Evolutionary conservation across 2,888 invertebrate genomes (phyloP).

Genomic region (Drosophila stalkeri): DNA sequence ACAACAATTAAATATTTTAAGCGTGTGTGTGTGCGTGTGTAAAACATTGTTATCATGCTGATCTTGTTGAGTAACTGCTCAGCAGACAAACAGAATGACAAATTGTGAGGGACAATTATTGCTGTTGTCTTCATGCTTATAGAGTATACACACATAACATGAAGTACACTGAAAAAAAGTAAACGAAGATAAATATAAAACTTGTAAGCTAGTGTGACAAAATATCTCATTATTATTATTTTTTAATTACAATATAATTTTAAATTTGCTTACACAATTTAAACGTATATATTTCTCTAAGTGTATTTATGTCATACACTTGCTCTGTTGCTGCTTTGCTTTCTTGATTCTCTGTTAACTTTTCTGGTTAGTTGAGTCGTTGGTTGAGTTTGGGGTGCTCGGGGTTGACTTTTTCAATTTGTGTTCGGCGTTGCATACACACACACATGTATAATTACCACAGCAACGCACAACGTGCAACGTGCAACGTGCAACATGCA

Average conservation of each 20-base stretch:
- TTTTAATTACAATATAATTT: neutral
- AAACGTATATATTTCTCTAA: neutral
- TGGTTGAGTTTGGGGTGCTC: slow-evolving; percentile 19
- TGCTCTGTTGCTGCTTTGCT: slow-evolving; percentile 26
- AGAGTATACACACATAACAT: neutral
- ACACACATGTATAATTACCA: slow-evolving; percentile 56
- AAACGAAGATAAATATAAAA: neutral
- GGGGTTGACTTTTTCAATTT: slow-evolving; percentile 75
- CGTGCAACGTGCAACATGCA: slow-evolving; percentile 44
- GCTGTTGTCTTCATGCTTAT: slow-evolving; percentile 18
- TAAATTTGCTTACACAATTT: neutral
- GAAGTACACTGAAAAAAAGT: slow-evolving; percentile 11
- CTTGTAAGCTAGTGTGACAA: neutral
- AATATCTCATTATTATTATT: too few relatives aligned
- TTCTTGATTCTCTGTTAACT: slow-evolving; percentile 27
- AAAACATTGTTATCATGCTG: slow-evolving; percentile 55
- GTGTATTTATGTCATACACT: slow-evolving; percentile 34
- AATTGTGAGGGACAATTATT: slow-evolving; percentile 58
- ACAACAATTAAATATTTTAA: slow-evolving; percentile 67
- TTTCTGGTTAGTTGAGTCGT: slow-evolving; percentile 32
- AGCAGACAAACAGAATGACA: slow-evolving; percentile 61
- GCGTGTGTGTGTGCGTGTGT: slow-evolving; percentile 9
- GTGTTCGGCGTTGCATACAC: slow-evolving; percentile 62
- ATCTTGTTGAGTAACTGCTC: slow-evolving; percentile 55
- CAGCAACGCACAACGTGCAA: slow-evolving; percentile 26